These are phyloP conservation scores for Bombus superbus DNA, from an alignment of 1,140 invertebrate species.

Conservation along the genomic window DNA sequence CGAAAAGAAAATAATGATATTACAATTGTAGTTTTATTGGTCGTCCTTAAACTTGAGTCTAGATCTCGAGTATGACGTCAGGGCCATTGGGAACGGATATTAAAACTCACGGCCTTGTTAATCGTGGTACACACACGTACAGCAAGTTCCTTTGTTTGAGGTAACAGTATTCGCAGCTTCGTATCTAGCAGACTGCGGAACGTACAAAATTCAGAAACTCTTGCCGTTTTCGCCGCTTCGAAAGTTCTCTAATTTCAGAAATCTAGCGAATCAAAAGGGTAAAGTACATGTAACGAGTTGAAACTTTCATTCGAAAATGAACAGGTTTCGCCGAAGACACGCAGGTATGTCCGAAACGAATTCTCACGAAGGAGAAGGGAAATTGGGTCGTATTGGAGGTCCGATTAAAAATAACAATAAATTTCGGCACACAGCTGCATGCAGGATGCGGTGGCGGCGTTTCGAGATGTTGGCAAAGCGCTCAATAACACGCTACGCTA, in stretches of 20 bases:
- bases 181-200: background rate
- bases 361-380: background rate
- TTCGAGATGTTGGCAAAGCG: background rate
- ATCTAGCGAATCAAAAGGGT: no score
- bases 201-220: background rate
- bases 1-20: background rate
- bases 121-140: background rate
- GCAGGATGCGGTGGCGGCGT: background rate
- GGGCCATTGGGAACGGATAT: conserved; percentile 8
- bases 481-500: conserved; percentile 17
- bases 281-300: no score
- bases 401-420: conserved; percentile 39
- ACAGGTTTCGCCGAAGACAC: background rate
- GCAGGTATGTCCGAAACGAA: background rate
- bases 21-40: background rate
- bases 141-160: background rate
- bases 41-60: background rate
- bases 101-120: background rate
- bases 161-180: background rate
- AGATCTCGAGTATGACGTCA: background rate
- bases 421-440: conserved; percentile 4
- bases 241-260: background rate
- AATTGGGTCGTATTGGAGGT: conserved; percentile 2
- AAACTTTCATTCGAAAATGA: background rate
- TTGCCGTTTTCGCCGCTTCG: no score